Conservation (phyloP, 1,140 invertebrate species). For the Drosophila albomicans region DNA sequence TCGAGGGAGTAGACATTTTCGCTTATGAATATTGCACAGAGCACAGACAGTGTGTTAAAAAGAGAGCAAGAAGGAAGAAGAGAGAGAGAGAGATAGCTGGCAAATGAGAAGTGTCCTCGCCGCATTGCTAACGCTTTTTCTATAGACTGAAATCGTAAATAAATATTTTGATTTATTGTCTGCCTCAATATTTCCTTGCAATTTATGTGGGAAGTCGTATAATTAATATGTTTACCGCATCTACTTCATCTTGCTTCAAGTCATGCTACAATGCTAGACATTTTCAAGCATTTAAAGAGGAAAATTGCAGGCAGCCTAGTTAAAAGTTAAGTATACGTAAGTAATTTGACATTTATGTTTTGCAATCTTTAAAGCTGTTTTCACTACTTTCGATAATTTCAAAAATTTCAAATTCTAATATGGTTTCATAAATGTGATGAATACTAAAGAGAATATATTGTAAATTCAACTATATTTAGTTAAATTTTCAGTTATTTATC, state of each 20-base stretch:
- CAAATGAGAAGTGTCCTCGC: slow-evolving; percentile 5
- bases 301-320: background rate
- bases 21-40: slow-evolving; percentile 43
- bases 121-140: slow-evolving; percentile 37
- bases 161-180: slow-evolving; percentile 56
- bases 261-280: background rate
- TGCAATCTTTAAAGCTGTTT: too few species aligned
- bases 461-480: too few species aligned
- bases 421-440: too few species aligned
- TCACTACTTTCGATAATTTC: too few species aligned
- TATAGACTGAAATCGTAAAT: slow-evolving; percentile 43
- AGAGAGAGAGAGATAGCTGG: background rate
- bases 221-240: slow-evolving; percentile 48
- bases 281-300: background rate
- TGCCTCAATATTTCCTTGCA: slow-evolving; percentile 34
- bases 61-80: background rate
- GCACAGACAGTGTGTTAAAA: background rate
- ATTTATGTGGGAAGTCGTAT: slow-evolving; percentile 28
- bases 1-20: slow-evolving; percentile 4
- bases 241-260: slow-evolving; percentile 18
- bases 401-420: too few species aligned
- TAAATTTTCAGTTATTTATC: too few species aligned
- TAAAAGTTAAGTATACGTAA: too few species aligned
- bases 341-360: too few species aligned
- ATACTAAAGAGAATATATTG: too few species aligned